A percentile compares a stretch with the other conserved stretches of the same genome.
Evolutionary conservation across 2,797 vertebrate species (phyloP).

Genomic region (Dicrostonyx torquatus): DNA sequence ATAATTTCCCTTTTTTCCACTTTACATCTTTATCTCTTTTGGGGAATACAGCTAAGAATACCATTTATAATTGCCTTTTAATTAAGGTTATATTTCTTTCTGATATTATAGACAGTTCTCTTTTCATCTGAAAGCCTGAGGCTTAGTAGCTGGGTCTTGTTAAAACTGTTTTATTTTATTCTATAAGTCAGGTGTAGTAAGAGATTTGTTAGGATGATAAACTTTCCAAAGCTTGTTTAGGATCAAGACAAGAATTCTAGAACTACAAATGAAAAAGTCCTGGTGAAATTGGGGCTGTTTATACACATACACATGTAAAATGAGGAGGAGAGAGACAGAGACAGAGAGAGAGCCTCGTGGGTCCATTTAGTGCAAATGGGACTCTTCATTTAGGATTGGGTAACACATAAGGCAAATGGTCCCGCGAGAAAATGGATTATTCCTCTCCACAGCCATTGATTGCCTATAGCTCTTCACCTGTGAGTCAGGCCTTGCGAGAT

Average conservation of each 20-base stretch:
- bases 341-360: neutral
- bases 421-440: neutral
- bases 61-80: constrained; percentile 1
- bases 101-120: neutral
- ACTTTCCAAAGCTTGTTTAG: neutral
- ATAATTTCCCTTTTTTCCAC: neutral
- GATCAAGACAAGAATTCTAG: neutral
- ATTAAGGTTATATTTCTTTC: constrained; percentile 15
- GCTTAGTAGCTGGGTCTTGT: neutral
- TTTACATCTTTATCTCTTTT: neutral
- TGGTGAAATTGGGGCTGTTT: neutral
- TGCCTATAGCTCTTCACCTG: neutral
- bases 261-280: neutral
- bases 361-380: neutral
- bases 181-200: neutral
- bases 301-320: neutral
- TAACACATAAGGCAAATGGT: neutral
- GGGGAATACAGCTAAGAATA: constrained; percentile 20
- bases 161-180: neutral
- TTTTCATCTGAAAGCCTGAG: constrained; percentile 6
- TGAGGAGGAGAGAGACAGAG: neutral
- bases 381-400: neutral
- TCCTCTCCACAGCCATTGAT: neutral
- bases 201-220: neutral
- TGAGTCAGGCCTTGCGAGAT: neutral